Evolutionary conservation across 1,140 invertebrate genomes (phyloP), one percentile per base, ranked within the genome.

Genomic region (Phymorhynchus buccinoides): DNA sequence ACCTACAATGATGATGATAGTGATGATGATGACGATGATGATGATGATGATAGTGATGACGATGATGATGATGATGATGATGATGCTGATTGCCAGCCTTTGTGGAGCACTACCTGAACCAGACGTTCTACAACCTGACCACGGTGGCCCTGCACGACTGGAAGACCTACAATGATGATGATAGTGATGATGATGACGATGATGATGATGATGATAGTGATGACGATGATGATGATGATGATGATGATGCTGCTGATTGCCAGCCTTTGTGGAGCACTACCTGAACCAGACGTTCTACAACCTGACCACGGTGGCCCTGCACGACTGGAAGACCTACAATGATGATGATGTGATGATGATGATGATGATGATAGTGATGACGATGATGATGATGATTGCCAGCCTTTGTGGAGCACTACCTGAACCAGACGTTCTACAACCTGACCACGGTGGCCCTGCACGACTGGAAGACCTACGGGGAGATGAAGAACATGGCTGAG

Each of bases 281-380:
- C 94, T 99, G 68, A 97, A 98, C 88, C 96, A 96, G 88, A 99
- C 97, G 87, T 99, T 99, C 93, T 99, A 99, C 93, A 99, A 99
- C 94, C 94, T 99, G 89, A 99, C 98, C 0, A 98, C 98, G 1
- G 97, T 99, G 44, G 98, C 98, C 30, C 94, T 99, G 30, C 98
- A 99, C 90, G 98, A 99, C 93, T 99, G 98, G 97, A 97, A 97
- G 93, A 98, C 97, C 0, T 99, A 99, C 92, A n/a, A n/a, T n/a
- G n/a, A n/a, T n/a, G n/a, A n/a, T n/a, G n/a, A n/a, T n/a, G n/a
- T n/a, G n/a, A n/a, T n/a, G n/a, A n/a, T n/a, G n/a, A n/a, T n/a
- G n/a, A n/a, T n/a, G n/a, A n/a, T n/a, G n/a, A n/a, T n/a, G n/a
- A n/a, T n/a, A n/a, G n/a, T n/a, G n/a, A n/a, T n/a, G n/a, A n/a